Percentiles rank a stretch among this genome's conserved stretches.
phyloP scores from a whole-genome alignment of 2,888 invertebrate genomes.

The Athripsodes cinereus region DNA sequence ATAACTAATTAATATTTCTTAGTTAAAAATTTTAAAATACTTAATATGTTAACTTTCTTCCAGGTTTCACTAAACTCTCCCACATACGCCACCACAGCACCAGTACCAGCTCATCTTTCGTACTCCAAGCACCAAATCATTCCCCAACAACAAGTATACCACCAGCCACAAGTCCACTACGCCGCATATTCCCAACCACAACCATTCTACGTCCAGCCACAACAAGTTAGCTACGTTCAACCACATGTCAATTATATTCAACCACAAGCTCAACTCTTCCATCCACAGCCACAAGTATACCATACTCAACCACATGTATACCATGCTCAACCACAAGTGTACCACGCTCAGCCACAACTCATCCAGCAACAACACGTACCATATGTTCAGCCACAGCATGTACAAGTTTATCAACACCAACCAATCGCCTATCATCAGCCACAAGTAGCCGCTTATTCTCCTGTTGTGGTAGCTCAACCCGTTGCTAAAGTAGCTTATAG shows the following conservation, averaged over 20 bases:
- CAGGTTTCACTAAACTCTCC: slow-evolving; percentile 36
- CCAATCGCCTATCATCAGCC: slow-evolving; percentile 14
- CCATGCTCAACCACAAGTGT: slow-evolving; percentile 18
- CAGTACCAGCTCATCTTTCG: slow-evolving; percentile 39
- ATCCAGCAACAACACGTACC: slow-evolving; percentile 17
- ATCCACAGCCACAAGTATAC: slow-evolving; percentile 15
- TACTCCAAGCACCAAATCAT: slow-evolving; percentile 37
- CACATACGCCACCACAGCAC: slow-evolving; percentile 38
- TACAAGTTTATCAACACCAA: slow-evolving; percentile 15
- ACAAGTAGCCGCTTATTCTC: slow-evolving; percentile 17
- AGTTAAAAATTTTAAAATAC: too few species aligned
- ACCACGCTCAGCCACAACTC: slow-evolving; percentile 18
- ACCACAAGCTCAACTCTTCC: slow-evolving; percentile 12
- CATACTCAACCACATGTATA: slow-evolving; percentile 17
- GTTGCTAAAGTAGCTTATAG: slow-evolving; percentile 16
- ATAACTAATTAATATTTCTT: too few species aligned
- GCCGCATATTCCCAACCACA: slow-evolving; percentile 20
- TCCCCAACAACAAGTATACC: slow-evolving; percentile 30
- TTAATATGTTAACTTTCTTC: too few species aligned
- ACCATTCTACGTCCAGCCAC: slow-evolving; percentile 16
- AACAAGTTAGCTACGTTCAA: slow-evolving; percentile 16
- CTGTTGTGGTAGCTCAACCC: slow-evolving; percentile 14
- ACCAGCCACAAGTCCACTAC: slow-evolving; percentile 22
- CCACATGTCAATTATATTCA: slow-evolving; percentile 11
- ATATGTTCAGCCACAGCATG: slow-evolving; percentile 15